A percentile compares a stretch with the other conserved stretches of the same genome.
Conservation (phyloP, 2,797 vertebrate species). For the Pipistrellus nathusii region DNA sequence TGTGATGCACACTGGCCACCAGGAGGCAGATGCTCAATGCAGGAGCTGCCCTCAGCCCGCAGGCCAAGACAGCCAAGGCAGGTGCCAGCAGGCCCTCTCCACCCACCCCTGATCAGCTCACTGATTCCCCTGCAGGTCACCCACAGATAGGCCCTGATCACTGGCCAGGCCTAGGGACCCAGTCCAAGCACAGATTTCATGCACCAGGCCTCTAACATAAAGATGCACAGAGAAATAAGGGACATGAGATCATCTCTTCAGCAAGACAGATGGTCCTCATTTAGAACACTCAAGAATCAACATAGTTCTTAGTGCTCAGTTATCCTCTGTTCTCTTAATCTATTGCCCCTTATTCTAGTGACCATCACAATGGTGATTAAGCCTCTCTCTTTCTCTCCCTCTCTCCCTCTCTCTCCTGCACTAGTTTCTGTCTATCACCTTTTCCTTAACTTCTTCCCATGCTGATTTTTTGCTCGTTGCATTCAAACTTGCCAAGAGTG, state of each 20-base stretch:
- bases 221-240: not conserved
- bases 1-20: too few species aligned
- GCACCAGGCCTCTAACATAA: not conserved
- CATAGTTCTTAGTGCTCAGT: not conserved
- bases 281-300: not conserved
- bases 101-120: too few species aligned
- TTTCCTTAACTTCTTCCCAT: not conserved
- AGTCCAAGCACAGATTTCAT: too few species aligned
- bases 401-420: not conserved
- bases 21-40: too few species aligned
- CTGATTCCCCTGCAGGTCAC: rapidly evolving
- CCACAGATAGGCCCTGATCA: too few species aligned
- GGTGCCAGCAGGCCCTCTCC: too few species aligned
- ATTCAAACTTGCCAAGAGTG: not conserved
- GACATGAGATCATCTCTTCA: not conserved
- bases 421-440: not conserved
- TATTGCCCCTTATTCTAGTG: not conserved
- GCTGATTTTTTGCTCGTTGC: not conserved
- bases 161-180: too few species aligned
- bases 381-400: not conserved
- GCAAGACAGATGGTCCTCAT: not conserved
- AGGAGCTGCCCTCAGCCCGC: too few species aligned
- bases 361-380: too few species aligned
- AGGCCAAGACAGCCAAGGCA: too few species aligned
- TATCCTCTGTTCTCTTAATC: not conserved